A percentile compares a stretch with the other conserved stretches of the same genome.
These are phyloP conservation scores for Pomacea canaliculata DNA, from an alignment of 2,888 invertebrate genomes.

Conservation along the genomic window DNA sequence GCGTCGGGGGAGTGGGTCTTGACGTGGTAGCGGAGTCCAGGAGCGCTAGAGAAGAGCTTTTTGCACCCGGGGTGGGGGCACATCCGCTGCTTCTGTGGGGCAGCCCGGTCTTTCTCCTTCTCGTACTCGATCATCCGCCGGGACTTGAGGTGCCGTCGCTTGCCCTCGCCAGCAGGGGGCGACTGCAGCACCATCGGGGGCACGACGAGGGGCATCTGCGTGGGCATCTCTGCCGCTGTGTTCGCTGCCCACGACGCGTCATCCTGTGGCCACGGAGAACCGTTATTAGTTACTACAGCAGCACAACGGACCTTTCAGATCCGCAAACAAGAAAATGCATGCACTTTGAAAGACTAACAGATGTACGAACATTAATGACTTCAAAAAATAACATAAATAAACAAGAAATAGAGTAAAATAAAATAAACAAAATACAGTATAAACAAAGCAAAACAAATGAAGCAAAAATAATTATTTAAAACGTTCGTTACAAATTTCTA, in stretches of 20 bases:
- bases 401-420: neutral
- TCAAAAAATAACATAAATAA: neutral
- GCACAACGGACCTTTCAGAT: neutral
- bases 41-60: constrained; percentile 58
- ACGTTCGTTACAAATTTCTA: too few relatives aligned
- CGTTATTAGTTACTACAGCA: neutral
- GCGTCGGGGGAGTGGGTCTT: constrained; percentile 47
- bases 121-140: constrained; percentile 63
- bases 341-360: neutral
- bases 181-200: neutral
- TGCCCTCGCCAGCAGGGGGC: constrained; percentile 28
- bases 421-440: neutral
- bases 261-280: neutral
- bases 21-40: constrained; percentile 62
- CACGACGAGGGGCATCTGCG: neutral
- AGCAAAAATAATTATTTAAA: too few relatives aligned
- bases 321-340: neutral
- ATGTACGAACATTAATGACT: neutral
- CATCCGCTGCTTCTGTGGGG: constrained; percentile 46
- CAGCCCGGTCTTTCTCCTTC: constrained; percentile 50
- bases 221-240: too few relatives aligned
- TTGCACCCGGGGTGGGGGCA: constrained; percentile 56
- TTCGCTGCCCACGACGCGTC: neutral
- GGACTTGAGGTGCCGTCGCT: constrained; percentile 61
- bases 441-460: neutral